Base-by-base conservation (phyloP, 2,888 invertebrate species). In the Nomada fabriciana region DNA sequence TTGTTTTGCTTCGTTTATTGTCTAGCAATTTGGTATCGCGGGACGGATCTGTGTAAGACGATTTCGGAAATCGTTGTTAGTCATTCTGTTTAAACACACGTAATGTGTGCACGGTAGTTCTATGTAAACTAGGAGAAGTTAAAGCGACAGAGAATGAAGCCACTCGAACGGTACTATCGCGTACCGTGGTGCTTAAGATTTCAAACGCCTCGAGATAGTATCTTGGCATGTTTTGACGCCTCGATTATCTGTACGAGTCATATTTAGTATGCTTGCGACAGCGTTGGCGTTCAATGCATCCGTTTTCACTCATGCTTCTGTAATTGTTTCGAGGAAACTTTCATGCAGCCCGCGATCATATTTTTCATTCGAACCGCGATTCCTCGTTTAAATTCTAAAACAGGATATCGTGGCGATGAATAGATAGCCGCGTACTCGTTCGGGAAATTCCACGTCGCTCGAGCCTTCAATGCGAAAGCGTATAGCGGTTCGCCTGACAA, bases 361-460 rank as follows among this genome's bases (percentile, higher is more conserved):
- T 53, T 70, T 69, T 63, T 15, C 42, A 70, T 64, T 70, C 60
- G 50, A 29, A 4, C 9, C 23, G 53, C 36, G 64, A 65, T 23
- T 20, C n/a, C 68, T 50, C 57, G 63, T 73, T 74, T 65, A 65
- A 52, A 80, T 80, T 53, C 69, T 64, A 47, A 50, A 68, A 67
- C 71, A 60, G 57, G 53, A 76, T 59, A 67, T 75, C 65, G 61
- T 50, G 57, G 43, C 20, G n/a, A 23, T 57, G 73, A 57, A 73
- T 65, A 65, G 65, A 57, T 43, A 65, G 29, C 3, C 29, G 20
- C n/a, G 29, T 7, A 36, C 20, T 7, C 13, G 15, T 18, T 11
- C 1, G 15, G 57, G 18, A 15, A 67, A 57, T 67, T 13, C 20
- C 18, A 15, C 29, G 47, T 3, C 3, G 47, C 47, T 36, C 36